Conservation (phyloP, 2,797 vertebrate species). For the Manis pentadactyla region DNA sequence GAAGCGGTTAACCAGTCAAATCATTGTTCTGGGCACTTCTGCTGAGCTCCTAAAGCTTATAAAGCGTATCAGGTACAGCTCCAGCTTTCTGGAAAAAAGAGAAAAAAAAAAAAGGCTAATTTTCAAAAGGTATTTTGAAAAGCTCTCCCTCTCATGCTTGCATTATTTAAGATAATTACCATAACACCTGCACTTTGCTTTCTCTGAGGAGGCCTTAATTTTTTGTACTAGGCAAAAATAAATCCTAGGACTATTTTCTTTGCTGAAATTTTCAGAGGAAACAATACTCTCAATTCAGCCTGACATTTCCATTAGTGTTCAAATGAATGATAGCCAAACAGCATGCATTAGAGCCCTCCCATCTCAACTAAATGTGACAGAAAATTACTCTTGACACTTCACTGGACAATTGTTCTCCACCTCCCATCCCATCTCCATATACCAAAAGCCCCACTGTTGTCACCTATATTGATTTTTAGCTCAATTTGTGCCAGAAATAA, state of each 20-base stretch:
- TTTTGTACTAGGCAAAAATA: slow-evolving; percentile 52
- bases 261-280: slow-evolving; percentile 22
- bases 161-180: slow-evolving; percentile 58
- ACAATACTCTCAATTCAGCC: background rate
- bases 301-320: slow-evolving; percentile 48
- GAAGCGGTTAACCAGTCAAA: background rate
- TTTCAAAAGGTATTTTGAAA: slow-evolving; percentile 46
- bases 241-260: background rate
- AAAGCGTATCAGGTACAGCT: slow-evolving; percentile 17
- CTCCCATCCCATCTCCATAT: background rate
- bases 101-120: background rate
- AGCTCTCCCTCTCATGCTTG: slow-evolving; percentile 14
- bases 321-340: background rate
- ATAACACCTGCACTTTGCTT: slow-evolving; percentile 42
- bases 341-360: background rate
- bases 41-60: background rate
- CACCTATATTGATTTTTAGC: slow-evolving; percentile 39
- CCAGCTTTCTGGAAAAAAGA: background rate
- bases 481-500: slow-evolving; percentile 44
- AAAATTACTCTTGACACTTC: slow-evolving; percentile 6
- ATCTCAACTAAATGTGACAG: background rate
- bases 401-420: background rate
- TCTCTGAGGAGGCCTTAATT: slow-evolving; percentile 12
- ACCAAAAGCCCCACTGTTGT: background rate
- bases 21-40: background rate